Evolutionary conservation across 2,888 invertebrate species (phyloP).

Genomic region (Drosophila tanythrix): DNA sequence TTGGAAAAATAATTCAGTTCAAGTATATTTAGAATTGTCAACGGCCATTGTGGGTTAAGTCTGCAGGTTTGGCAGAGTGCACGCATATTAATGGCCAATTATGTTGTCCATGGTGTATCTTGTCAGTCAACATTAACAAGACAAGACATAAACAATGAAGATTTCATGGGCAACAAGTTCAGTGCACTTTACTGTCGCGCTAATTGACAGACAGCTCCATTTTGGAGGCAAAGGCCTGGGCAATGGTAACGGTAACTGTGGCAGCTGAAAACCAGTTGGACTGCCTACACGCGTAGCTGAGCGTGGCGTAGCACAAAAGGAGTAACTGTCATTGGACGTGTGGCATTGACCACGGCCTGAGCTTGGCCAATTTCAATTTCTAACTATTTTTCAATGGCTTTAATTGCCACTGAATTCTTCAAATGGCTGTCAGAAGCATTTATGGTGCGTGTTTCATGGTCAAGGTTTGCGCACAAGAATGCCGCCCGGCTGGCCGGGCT

Average conservation of each 20-base stretch:
- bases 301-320: conserved; percentile 33
- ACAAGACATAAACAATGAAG: conserved; percentile 58
- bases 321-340: conserved; percentile 53
- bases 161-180: conserved; percentile 64
- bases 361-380: conserved; percentile 71
- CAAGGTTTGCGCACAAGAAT: conserved; percentile 72
- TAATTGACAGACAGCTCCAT: conserved; percentile 72
- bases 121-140: conserved; percentile 39
- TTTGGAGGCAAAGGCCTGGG: conserved; percentile 53
- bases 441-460: conserved; percentile 74
- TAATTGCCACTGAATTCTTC: conserved; percentile 69
- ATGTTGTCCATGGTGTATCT: conserved; percentile 43
- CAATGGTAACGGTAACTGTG: conserved; percentile 56
- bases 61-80: conserved; percentile 6
- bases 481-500: conserved; percentile 37
- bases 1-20: background rate
- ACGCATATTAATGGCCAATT: conserved; percentile 44
- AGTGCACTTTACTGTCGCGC: conserved; percentile 67
- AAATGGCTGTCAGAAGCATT: conserved; percentile 52
- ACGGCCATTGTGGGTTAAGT: conserved; percentile 36
- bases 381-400: conserved; percentile 58
- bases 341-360: conserved; percentile 52
- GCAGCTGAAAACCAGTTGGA: conserved; percentile 51
- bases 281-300: conserved; percentile 23
- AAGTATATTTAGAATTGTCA: background rate